Conservation (phyloP, 2,797 vertebrate genomes). For the Anableps anableps region DNA sequence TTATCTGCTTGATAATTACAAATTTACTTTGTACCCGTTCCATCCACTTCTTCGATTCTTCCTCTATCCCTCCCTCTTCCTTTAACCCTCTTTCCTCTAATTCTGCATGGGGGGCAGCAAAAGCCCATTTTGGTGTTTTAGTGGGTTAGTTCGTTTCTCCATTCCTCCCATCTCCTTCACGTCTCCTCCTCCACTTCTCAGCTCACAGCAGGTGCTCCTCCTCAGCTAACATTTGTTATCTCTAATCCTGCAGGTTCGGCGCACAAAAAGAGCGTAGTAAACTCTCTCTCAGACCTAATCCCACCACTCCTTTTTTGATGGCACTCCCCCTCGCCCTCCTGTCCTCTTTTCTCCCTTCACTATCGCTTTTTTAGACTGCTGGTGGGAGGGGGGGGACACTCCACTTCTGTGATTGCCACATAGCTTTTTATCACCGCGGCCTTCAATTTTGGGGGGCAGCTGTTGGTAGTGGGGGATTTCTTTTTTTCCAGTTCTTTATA, state of each 20-base stretch:
- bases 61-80: constrained; percentile 40
- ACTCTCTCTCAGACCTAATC: constrained; percentile 83
- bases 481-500: constrained; percentile 59
- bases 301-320: constrained; percentile 77
- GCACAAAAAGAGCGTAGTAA: constrained; percentile 82
- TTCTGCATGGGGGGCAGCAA: constrained; percentile 67
- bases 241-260: constrained; percentile 84
- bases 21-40: constrained; percentile 68
- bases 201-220: constrained; percentile 79
- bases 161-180: constrained; percentile 23
- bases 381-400: constrained; percentile 51
- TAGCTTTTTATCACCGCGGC: constrained; percentile 76
- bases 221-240: constrained; percentile 83
- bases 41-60: constrained; percentile 52
- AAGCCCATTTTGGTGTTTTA: constrained; percentile 77
- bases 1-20: constrained; percentile 74
- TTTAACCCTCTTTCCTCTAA: constrained; percentile 52
- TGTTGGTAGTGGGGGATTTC: constrained; percentile 62
- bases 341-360: constrained; percentile 69
- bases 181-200: constrained; percentile 54
- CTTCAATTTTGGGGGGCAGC: constrained; percentile 75
- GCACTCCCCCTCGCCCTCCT: constrained; percentile 65
- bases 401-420: constrained; percentile 78
- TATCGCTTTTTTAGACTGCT: constrained; percentile 72
- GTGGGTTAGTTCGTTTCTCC: constrained; percentile 55